Evolutionary conservation across 2,888 invertebrate genomes (phyloP).

Genomic region (Ichneumoninae sp.): DNA sequence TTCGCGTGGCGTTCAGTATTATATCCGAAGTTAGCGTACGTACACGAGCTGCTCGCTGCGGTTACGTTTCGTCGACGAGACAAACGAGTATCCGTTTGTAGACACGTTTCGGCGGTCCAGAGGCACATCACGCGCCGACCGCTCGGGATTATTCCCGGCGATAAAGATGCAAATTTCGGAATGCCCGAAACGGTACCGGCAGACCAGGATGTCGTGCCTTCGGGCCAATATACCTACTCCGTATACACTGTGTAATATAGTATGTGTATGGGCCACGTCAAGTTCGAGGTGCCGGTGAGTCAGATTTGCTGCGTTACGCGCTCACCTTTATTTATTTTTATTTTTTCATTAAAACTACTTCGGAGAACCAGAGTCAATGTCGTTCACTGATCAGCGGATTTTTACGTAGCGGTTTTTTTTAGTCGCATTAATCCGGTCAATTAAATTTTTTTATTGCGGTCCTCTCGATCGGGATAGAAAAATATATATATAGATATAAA

Average conservation of each 20-base stretch:
- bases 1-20: background rate
- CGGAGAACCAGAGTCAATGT: constrained; percentile 13
- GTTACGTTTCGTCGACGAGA: constrained; percentile 8
- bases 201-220: constrained; percentile 55
- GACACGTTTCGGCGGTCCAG: constrained; percentile 10
- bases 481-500: background rate
- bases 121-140: constrained; percentile 29
- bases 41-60: constrained; percentile 4
- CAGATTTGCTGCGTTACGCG: constrained; percentile 5
- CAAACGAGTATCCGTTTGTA: background rate
- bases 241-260: background rate
- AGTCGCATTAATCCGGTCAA: constrained; percentile 16
- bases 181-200: constrained; percentile 58
- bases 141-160: constrained; percentile 54
- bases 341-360: constrained; percentile 8
- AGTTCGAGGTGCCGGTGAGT: constrained; percentile 21
- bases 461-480: background rate
- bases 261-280: background rate
- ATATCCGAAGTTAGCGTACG: constrained; percentile 8
- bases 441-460: background rate
- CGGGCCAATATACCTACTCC: constrained; percentile 28
- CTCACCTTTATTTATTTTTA: background rate
- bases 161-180: constrained; percentile 69
- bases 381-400: background rate
- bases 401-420: too few species aligned